phyloP scores from a whole-genome alignment of 2,888 invertebrate genomes.

The Meteorus colon region DNA sequence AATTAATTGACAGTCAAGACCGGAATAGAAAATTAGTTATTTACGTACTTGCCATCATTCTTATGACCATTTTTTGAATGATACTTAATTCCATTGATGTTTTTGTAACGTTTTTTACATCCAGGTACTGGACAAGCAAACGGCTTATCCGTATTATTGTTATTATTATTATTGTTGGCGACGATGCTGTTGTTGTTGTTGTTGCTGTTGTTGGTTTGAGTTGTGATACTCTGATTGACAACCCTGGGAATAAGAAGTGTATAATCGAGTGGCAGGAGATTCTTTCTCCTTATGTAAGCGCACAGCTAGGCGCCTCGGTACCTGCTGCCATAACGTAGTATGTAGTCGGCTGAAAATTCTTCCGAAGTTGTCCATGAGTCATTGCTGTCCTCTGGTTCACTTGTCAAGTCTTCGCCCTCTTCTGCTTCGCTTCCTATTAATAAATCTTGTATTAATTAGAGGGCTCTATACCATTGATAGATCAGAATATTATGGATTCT shows the following conservation, averaged over 20 bases:
- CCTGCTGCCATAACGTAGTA: slow-evolving; percentile 83
- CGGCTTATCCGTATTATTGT: slow-evolving; percentile 79
- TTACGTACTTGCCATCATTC: slow-evolving; percentile 85
- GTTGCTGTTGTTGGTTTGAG: slow-evolving; percentile 47
- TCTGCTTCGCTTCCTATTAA: slow-evolving; percentile 81
- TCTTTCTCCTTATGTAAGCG: slow-evolving; percentile 36
- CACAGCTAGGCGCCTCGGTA: slow-evolving; percentile 57
- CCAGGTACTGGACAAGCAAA: slow-evolving; percentile 90
- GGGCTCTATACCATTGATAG: no score
- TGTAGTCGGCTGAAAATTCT: slow-evolving; percentile 86
- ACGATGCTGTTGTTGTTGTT: slow-evolving; percentile 43
- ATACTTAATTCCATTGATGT: slow-evolving; percentile 91
- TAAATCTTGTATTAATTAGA: neutral
- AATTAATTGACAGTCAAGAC: neutral
- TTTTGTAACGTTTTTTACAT: slow-evolving; percentile 91
- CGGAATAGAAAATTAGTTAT: slow-evolving; percentile 26
- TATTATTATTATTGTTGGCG: slow-evolving; percentile 31
- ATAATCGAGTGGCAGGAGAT: slow-evolving; percentile 46
- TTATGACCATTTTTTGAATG: slow-evolving; percentile 91
- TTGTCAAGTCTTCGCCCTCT: slow-evolving; percentile 81
- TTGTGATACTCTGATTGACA: slow-evolving; percentile 52
- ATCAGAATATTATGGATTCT: no score
- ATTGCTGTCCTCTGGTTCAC: slow-evolving; percentile 87
- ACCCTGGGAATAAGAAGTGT: slow-evolving; percentile 54
- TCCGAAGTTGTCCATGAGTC: slow-evolving; percentile 87